Percentiles rank a stretch among this genome's conserved stretches.
Conservation (phyloP, 2,113 vertebrate species). For the Dasyornis broadbenti region DNA sequence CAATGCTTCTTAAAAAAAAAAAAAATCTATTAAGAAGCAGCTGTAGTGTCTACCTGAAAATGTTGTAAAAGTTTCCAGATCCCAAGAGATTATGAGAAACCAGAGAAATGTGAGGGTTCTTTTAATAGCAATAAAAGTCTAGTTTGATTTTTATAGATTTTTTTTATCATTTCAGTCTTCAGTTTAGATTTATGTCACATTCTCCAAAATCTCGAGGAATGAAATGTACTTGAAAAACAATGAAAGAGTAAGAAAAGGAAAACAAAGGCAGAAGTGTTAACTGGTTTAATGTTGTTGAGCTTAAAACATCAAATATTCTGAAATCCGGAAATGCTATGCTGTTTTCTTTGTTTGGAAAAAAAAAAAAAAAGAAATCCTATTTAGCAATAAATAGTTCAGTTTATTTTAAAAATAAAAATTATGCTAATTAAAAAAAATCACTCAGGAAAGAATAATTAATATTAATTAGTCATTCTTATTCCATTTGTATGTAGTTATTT, state of each 20-base stretch:
- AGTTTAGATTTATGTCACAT: background rate
- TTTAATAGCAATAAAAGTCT: background rate
- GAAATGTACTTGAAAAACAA: background rate
- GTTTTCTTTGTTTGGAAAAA: background rate
- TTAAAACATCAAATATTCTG: background rate
- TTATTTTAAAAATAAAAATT: background rate
- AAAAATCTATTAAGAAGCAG: background rate
- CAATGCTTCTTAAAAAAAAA: background rate
- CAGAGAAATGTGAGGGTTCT: background rate
- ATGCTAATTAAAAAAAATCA: background rate
- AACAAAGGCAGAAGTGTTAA: background rate
- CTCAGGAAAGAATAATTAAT: background rate
- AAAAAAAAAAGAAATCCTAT: background rate
- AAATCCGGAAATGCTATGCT: background rate
- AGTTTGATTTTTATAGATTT: background rate
- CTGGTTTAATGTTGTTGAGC: background rate
- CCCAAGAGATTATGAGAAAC: background rate
- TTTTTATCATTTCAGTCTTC: background rate
- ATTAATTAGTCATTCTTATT: background rate
- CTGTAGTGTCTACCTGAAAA: background rate
- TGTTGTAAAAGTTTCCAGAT: background rate
- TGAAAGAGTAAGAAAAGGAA: background rate
- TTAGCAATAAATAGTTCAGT: background rate
- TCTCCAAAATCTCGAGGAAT: background rate
- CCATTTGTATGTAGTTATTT: background rate